Evolutionary conservation across 2,797 vertebrate species (phyloP), one percentile per base, ranked within the genome.

Genomic region (Enteromius anoplus): DNA sequence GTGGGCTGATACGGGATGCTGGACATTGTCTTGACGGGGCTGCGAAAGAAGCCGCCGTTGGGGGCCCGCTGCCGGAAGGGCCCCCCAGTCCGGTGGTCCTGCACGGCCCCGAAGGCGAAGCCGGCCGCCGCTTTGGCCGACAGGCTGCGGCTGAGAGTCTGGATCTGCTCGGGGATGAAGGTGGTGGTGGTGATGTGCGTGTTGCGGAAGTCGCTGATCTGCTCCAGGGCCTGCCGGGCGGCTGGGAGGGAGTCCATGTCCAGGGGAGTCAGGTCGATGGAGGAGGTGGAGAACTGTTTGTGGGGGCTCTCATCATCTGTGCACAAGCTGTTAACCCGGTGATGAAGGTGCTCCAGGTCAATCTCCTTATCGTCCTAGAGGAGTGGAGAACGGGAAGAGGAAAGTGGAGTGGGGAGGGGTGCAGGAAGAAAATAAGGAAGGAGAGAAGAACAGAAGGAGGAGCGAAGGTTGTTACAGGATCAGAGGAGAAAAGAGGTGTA

Each of bases 191-290:
- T 99, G 93, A 99, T 99, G 92, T 99, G 98, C 89, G 98, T 99
- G 95, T 99, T 99, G 92, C 98, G 97, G 96, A 99, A 99, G 93
- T 99, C 98, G 92, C 98, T 99, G 95, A 99, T 99, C 94, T 99
- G 98, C 95, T 99, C 98, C 86, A 99, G 95, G 17, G 97, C 97
- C 94, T 99, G 98, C 70, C 98, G 97, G 2, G 97, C 97, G 14
- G 96, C 96, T 75, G 98, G 98, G 88, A 99, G 95, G 66, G 98
- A 97, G 92, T 99, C 98, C 96, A 99, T 98, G 92, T 99, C 98
- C 91, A 99, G 95, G 2, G 98, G 98, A 79, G 98, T 98, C 96
- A 99, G 94, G 94, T 99, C 98, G 94, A 99, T 98, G 86, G 98
- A 99, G 75, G 98, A 99, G 93, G 98, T 97, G 95, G 98, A 99